These are phyloP conservation scores for Ectobius pallidus DNA, from an alignment of 2,888 invertebrate genomes.

Conservation along the genomic window DNA sequence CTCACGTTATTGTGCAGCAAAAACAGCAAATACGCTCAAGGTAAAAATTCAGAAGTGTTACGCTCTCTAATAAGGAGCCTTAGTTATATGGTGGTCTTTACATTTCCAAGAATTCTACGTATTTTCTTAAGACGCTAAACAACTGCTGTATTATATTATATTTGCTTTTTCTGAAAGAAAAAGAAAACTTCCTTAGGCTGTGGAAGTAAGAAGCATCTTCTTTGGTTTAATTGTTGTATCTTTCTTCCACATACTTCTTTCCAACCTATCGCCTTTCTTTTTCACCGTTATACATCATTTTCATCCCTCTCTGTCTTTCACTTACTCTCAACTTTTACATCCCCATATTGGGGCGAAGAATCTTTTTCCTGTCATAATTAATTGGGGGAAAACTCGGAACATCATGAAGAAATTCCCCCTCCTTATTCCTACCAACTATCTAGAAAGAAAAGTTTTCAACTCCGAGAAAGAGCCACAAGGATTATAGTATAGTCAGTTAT, in stretches of 20 bases:
- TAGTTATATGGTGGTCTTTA: too few species aligned
- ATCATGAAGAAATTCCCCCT: background rate
- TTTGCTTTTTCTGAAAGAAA: too few species aligned
- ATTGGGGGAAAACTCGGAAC: constrained; percentile 32
- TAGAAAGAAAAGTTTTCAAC: constrained; percentile 16
- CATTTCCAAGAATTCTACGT: too few species aligned
- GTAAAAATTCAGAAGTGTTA: too few species aligned
- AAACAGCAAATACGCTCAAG: too few species aligned
- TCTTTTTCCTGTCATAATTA: constrained; percentile 35
- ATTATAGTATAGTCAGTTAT: constrained; percentile 12
- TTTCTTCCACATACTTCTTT: background rate
- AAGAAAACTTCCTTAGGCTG: background rate
- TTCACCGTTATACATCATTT: background rate
- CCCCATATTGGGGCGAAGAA: constrained; percentile 23
- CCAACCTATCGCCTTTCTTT: background rate
- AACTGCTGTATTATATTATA: too few species aligned
- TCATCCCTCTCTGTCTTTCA: background rate
- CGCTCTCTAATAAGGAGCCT: too few species aligned
- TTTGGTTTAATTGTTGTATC: background rate
- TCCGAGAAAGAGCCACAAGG: constrained; percentile 16
- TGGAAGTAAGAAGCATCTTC: background rate
- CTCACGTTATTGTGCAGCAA: too few species aligned
- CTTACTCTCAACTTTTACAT: constrained; percentile 9
- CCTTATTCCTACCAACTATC: background rate
- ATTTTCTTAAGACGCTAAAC: too few species aligned